Percentiles rank a stretch among this genome's conserved stretches.
Conservation (phyloP, 1,140 invertebrate species). For the Bombus fervidus region DNA sequence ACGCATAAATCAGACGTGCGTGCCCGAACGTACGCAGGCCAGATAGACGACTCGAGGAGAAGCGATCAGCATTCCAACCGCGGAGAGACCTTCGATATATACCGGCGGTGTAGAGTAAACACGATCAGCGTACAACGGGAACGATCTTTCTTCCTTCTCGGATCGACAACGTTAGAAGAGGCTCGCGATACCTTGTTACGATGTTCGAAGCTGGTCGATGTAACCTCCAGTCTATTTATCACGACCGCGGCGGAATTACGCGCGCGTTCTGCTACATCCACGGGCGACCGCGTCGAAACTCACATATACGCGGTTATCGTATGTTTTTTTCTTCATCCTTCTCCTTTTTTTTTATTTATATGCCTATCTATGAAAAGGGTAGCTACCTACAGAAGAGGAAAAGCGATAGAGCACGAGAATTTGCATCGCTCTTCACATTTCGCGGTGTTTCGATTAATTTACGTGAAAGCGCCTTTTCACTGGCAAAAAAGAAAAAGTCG, state of each 20-base stretch:
- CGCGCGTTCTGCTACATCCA: neutral
- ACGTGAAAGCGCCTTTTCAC: conserved; percentile 4
- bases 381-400: neutral
- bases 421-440: neutral
- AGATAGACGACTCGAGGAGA: conserved; percentile 13
- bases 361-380: neutral
- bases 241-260: conserved; percentile 36
- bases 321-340: neutral
- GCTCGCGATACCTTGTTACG: conserved; percentile 7
- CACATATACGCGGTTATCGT: neutral
- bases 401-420: neutral
- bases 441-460: conserved; percentile 31
- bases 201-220: conserved; percentile 16
- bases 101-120: conserved; percentile 46
- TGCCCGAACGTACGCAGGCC: conserved; percentile 46
- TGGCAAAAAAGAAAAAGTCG: neutral
- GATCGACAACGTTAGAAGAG: neutral
- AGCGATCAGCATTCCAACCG: conserved; percentile 63
- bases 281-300: neutral
- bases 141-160: neutral
- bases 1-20: conserved; percentile 68
- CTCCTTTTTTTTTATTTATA: neutral
- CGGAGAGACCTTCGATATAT: conserved; percentile 45
- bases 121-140: conserved; percentile 41
- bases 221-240: conserved; percentile 42